phyloP scores from a whole-genome alignment of 2,113 vertebrate species.

The Gavia stellata region DNA sequence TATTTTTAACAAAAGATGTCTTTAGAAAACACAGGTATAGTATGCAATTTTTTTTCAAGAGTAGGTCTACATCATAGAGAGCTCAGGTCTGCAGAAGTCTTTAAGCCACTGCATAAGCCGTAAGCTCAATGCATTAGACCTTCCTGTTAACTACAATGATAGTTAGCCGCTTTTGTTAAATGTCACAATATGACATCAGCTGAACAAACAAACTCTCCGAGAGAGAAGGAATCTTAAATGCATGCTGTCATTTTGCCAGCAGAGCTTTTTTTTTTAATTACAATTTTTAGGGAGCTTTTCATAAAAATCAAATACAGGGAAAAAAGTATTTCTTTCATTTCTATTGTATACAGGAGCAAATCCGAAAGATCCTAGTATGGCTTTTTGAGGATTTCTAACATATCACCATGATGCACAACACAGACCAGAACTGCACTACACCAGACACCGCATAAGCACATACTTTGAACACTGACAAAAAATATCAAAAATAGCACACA shows the following conservation, averaged over 20 bases:
- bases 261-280: neutral
- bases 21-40: neutral
- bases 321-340: neutral
- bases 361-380: neutral
- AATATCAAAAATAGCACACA: rapidly evolving
- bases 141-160: neutral
- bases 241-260: neutral
- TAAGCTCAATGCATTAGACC: neutral
- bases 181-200: neutral
- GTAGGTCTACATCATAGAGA: neutral
- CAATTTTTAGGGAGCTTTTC: neutral
- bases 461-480: neutral
- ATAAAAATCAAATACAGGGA: neutral
- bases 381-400: neutral
- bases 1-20: neutral
- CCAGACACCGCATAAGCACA: neutral
- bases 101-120: neutral
- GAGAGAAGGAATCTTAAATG: neutral
- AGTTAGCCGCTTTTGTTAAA: neutral
- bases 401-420: neutral
- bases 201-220: neutral
- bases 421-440: neutral
- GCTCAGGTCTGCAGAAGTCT: neutral
- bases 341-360: neutral
- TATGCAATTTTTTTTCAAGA: neutral